A percentile compares a stretch with the other conserved stretches of the same genome.
Conservation (phyloP, 2,797 vertebrate species). For the Ataeniobius toweri region DNA sequence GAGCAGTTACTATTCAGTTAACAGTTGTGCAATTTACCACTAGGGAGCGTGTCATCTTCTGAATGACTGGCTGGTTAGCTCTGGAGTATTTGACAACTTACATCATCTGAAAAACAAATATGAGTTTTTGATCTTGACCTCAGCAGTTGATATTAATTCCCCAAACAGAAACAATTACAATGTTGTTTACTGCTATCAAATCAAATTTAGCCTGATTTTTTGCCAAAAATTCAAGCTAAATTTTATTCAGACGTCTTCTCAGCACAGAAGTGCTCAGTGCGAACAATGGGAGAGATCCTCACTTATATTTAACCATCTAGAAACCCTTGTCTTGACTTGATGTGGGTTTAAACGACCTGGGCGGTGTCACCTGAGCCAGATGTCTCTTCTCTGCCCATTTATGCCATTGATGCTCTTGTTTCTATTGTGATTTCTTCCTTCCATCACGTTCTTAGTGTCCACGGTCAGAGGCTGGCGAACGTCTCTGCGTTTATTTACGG, state of each 20-base stretch:
- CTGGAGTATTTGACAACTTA: no score
- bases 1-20: neutral
- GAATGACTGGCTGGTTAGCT: no score
- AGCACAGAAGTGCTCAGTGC: no score
- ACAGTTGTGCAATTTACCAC: neutral
- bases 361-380: constrained; percentile 5
- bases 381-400: neutral
- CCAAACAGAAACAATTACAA: no score
- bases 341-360: neutral
- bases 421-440: neutral
- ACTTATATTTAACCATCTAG: neutral
- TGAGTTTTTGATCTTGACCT: no score
- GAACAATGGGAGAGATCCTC: no score
- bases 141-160: neutral
- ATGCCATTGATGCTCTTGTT: neutral
- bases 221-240: neutral
- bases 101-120: neutral
- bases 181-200: neutral
- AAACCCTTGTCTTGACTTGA: neutral
- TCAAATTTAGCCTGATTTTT: neutral
- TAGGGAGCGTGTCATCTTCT: neutral
- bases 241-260: no score
- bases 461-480: constrained; percentile 7
- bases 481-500: constrained; percentile 48
- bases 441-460: constrained; percentile 7